Base-by-base conservation (phyloP, 2,888 invertebrate species). In the Epistrophella euchroma region DNA sequence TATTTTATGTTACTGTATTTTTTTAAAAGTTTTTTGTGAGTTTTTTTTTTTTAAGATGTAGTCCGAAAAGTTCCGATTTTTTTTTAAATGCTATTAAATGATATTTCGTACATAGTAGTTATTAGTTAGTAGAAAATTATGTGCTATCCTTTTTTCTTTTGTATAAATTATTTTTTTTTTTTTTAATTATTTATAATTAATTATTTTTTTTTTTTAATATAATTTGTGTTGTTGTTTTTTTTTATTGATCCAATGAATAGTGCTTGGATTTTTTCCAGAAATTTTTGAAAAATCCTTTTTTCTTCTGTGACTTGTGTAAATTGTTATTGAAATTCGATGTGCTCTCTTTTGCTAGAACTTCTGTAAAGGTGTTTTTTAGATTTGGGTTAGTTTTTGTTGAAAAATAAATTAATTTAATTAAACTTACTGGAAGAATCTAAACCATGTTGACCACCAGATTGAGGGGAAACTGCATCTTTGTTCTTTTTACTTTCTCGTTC, bases 181-280 rank as follows among this genome's bases (percentile, higher is more conserved):
- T 28, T 28, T 25, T 3, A 47, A 58, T 58, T 19, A 60, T 60
- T 60, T 60, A n/a, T 40, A 37, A 22, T 60, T 60, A 22, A 40
- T 22, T 37, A 22, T 17, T 5, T 56, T 17, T n/a, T 32, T 10
- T 32, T 56, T 71, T 11, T 15, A 55, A 37, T 3, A 3, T 60
- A 40, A 37, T 35, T 22, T 37, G 22, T 17, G 2, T 56, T 17
- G 9, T n/a, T 10, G 22, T 58, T 71, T 66, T 55, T 52, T 28
- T 40, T 88, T 97, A 97, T 93, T 97, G 97, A 93, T 97, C 97
- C 92, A 97, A 93, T 88, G 97, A 97, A 92, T 97, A 96, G 91
- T 97, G 97, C 88, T 97, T 95, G 89, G 97, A 97, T 90, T 96
- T 95, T 93, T 97, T 97, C 97, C 97, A 97, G 89, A 97, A 95